Evolutionary conservation across 2,113 vertebrate species (phyloP), one percentile per base, ranked within the genome.

Genomic region (Taurulus bubalis): DNA sequence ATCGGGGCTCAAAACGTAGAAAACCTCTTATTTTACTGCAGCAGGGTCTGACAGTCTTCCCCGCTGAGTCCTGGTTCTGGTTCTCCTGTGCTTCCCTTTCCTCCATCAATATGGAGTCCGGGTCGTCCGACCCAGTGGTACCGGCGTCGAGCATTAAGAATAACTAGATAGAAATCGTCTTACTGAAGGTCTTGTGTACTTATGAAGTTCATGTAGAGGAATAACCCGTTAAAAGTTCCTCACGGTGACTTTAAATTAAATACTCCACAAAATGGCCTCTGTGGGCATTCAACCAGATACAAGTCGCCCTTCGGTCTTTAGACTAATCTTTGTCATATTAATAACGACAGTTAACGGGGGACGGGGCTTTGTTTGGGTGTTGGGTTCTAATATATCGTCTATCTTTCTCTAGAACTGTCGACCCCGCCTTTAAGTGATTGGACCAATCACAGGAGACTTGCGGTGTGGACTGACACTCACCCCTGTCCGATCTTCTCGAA

Each of bases 401-500:
- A 24, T 24, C 10, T 55, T 55, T 55, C 51, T 55, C 22, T 20
- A 24, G 51, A 55, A 24, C 8, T 24, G n/a, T 55, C 11, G n/a
- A 26, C 10, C 53, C 53, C 24, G 53, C 4, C 53, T 56, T 26
- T 24, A 56, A 56, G n/a, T 56, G 53, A 56, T 12, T 11, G 11
- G 24, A 56, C 10, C 53, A 26, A 56, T 56, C 53, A 4, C 53
- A 56, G 53, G n/a, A 12, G 11, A 56, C 49, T 9, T 4, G 20
- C 1, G 7, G 49, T 51, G 22, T n/a, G 6, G 20, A 51, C 53
- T 26, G 55, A 58, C 24, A 28, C 87, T 79, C 3, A 93, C 97
- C 97, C 97, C 90, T 99, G 97, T 81, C 98, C 98, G 22, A 99
- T 99, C 95, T 99, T 99, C 94, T 99, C 98, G 89, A 99, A 99